phyloP scores from a whole-genome alignment of 2,113 vertebrate genomes.

The Centropus bengalensis region DNA sequence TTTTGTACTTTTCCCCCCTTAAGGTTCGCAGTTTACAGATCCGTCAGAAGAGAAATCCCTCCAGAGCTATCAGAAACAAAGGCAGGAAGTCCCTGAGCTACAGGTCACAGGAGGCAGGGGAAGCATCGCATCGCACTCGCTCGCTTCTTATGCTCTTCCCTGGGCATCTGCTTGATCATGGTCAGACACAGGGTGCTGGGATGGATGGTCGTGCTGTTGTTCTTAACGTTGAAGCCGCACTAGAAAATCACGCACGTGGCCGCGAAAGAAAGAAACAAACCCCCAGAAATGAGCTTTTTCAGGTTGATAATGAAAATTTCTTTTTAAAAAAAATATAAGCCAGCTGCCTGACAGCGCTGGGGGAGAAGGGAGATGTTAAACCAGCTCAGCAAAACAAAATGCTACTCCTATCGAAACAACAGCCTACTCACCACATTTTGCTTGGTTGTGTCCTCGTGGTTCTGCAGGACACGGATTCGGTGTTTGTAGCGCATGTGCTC shows the following conservation, averaged over 20 bases:
- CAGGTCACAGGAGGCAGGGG: not conserved
- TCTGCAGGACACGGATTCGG: slow-evolving; percentile 90
- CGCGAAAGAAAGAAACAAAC: not conserved
- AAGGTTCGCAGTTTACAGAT: not conserved
- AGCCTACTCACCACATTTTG: slow-evolving; percentile 89
- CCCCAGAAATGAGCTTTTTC: not conserved
- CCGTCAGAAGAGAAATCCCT: slow-evolving; percentile 4
- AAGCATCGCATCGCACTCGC: rapidly evolving
- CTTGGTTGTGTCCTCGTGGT: slow-evolving; percentile 92
- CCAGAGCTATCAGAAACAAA: slow-evolving; percentile 28
- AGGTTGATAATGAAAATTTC: not conserved
- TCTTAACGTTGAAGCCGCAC: not conserved
- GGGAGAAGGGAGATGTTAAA: not conserved
- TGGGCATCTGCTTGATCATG: not conserved
- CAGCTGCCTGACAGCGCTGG: rapidly evolving
- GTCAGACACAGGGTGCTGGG: not conserved
- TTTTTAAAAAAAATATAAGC: not conserved
- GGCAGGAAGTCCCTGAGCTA: slow-evolving; percentile 18
- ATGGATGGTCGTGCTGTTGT: not conserved
- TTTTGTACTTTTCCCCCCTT: not conserved
- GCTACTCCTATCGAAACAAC: slow-evolving; percentile 62
- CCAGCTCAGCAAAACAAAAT: not conserved
- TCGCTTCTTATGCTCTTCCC: not conserved
- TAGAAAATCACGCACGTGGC: not conserved
- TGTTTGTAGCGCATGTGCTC: slow-evolving; percentile 91